Conservation (phyloP, 1,140 invertebrate genomes). For the Saxidomus purpurata region DNA sequence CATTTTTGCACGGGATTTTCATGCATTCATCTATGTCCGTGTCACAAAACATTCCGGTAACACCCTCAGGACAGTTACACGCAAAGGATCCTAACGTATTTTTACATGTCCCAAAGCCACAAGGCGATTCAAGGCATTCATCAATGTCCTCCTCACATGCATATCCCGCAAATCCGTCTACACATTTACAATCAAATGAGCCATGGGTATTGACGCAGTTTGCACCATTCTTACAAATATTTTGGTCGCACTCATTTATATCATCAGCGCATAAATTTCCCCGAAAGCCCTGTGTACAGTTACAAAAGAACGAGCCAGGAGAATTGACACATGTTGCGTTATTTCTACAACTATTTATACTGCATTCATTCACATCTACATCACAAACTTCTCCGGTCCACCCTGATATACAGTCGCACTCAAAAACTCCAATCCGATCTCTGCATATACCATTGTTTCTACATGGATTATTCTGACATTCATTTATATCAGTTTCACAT, state of each 20-base stretch:
- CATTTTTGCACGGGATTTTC: constrained; percentile 89
- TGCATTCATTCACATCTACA: constrained; percentile 98
- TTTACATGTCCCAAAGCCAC: constrained; percentile 80
- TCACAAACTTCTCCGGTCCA: constrained; percentile 25
- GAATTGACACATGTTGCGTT: constrained; percentile 95
- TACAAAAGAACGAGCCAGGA: constrained; percentile 85
- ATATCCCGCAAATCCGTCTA: constrained; percentile 89
- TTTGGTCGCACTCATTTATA: constrained; percentile 69
- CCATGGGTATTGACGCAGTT: constrained; percentile 52
- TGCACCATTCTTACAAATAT: constrained; percentile 70
- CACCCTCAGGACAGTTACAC: constrained; percentile 69
- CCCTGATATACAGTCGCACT: constrained; percentile 41
- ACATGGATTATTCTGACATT: constrained; percentile 45
- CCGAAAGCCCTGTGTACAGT: constrained; percentile 94
- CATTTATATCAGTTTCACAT: constrained; percentile 87
- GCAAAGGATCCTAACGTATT: constrained; percentile 83
- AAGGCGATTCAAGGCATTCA: constrained; percentile 71
- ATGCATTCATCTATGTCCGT: constrained; percentile 43
- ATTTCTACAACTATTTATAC: constrained; percentile 94
- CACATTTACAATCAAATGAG: constrained; percentile 81
- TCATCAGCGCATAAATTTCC: constrained; percentile 94
- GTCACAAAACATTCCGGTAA: constrained; percentile 91
- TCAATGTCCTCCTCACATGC: constrained; percentile 58
- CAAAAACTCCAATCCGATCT: constrained; percentile 87
- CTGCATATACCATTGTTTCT: constrained; percentile 85